Base-by-base conservation (phyloP, 2,113 vertebrate species). In the Pachyramphus minor region DNA sequence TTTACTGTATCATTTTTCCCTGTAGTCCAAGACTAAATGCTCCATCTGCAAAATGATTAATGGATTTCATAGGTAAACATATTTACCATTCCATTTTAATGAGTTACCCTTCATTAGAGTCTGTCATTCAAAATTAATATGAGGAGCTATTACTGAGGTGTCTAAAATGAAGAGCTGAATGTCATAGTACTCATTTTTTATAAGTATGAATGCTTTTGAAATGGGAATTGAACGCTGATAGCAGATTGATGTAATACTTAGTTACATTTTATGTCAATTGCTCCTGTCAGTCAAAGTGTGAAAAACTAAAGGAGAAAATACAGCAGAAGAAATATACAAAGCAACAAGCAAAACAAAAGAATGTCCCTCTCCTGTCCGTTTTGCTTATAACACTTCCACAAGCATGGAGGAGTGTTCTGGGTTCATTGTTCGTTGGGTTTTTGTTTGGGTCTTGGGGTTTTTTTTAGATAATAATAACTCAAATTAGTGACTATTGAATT, bases 51-150 rank as follows among this genome's bases (percentile, higher is more conserved):
- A 90, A 94, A 82, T n/a, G 24, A 89, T 86, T 95, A 89, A 73
- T 87, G 23, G 84, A 92, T 94, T 95, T 91, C 55, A 41, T 62
- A 91, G 68, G 79, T 96, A 95, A 94, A 94, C 76, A 84, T 42
- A 89, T 94, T 92, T 92, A 50, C 28, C 4, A 83, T 81, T 91
- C 49, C 15, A 10, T 74, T 96, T 92, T 87, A 89, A 89, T 81
- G 42, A 87, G 31, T 62, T 94, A 63, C 45, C 45, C 35, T 92
- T 94, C 84, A 90, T 91, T 91, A 96, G 37, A 74, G 28, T 12
- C 45, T 89, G 90, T 62, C 66, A 78, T 93, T 89, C 74, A 93
- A 95, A 93, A 84, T 84, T 78, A 81, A 44, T 84, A 71, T 28
- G 67, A 86, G 39, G 15, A 84, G 16, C 16, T 64, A 37, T 67